Evolutionary conservation across 2,888 invertebrate species (phyloP).

Genomic region (Calameuta idolon): DNA sequence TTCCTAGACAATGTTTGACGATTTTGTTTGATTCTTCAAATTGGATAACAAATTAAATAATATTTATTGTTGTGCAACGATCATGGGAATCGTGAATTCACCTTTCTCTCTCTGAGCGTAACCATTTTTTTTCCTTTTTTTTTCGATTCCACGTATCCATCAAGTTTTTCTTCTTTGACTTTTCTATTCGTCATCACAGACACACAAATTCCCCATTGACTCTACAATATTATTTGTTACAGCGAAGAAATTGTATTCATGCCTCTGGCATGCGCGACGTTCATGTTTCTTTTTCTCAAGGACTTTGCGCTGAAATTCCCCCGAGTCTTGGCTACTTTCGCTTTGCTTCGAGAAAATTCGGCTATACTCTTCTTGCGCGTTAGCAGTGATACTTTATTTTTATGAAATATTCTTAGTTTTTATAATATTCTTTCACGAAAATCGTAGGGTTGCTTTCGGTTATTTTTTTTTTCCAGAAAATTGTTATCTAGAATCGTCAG

Average conservation of each 20-base stretch:
- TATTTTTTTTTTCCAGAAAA: too few relatives aligned
- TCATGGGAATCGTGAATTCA: background rate
- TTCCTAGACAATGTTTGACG: too few relatives aligned
- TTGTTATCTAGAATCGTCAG: too few relatives aligned
- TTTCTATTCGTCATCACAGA: background rate
- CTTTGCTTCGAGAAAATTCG: background rate
- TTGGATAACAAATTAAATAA: background rate
- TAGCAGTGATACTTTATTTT: background rate
- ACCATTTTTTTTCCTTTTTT: background rate
- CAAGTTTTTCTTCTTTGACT: background rate
- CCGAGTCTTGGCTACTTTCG: background rate
- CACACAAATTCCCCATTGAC: background rate
- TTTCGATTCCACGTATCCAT: too few relatives aligned
- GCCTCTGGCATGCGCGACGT: background rate
- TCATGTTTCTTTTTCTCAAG: background rate
- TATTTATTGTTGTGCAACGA: background rate
- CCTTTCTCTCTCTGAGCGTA: background rate
- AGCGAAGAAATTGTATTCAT: background rate
- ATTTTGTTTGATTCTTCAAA: background rate
- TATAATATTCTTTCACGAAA: background rate
- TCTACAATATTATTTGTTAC: background rate
- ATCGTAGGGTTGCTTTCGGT: background rate
- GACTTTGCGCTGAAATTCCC: background rate
- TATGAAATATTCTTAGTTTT: background rate
- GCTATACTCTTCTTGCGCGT: background rate